A percentile compares a stretch with the other conserved stretches of the same genome.
These are phyloP conservation scores for Thalassophryne amazonica DNA, from an alignment of 2,797 vertebrate species.

Conservation along the genomic window DNA sequence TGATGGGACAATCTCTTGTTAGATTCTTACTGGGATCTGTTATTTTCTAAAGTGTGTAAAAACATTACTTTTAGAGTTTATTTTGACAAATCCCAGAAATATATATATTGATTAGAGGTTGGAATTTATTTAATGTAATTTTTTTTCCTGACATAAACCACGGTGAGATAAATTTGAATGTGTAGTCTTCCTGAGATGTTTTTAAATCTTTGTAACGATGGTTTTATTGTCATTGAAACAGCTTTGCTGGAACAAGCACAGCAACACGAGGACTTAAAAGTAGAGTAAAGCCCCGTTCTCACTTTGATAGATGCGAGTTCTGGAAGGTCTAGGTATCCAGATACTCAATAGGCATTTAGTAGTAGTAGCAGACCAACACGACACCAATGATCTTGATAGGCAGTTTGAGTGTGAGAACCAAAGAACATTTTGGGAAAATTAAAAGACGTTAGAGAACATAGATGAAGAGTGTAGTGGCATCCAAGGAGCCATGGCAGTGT, in stretches of 20 bases:
- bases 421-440: no score
- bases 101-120: slow-evolving; percentile 66
- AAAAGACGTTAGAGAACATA: no score
- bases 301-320: no score
- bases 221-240: slow-evolving; percentile 41
- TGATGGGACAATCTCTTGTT: slow-evolving; percentile 44
- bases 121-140: slow-evolving; percentile 51
- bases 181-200: slow-evolving; percentile 35
- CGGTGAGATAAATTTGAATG: slow-evolving; percentile 42
- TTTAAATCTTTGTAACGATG: slow-evolving; percentile 63
- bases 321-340: no score
- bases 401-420: no score
- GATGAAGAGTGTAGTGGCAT: no score
- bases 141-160: slow-evolving; percentile 27
- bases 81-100: slow-evolving; percentile 59
- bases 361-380: no score
- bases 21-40: slow-evolving; percentile 48
- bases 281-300: slow-evolving; percentile 29
- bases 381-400: no score
- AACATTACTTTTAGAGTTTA: slow-evolving; percentile 55
- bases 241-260: slow-evolving; percentile 49
- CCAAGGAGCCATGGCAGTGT: no score
- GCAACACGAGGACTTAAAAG: slow-evolving; percentile 41
- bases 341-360: no score
- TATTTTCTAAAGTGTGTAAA: slow-evolving; percentile 53